Percentiles rank a stretch among this genome's conserved stretches.
phyloP scores from a whole-genome alignment of 2,797 vertebrate genomes.

The Hemibagrus guttatus region DNA sequence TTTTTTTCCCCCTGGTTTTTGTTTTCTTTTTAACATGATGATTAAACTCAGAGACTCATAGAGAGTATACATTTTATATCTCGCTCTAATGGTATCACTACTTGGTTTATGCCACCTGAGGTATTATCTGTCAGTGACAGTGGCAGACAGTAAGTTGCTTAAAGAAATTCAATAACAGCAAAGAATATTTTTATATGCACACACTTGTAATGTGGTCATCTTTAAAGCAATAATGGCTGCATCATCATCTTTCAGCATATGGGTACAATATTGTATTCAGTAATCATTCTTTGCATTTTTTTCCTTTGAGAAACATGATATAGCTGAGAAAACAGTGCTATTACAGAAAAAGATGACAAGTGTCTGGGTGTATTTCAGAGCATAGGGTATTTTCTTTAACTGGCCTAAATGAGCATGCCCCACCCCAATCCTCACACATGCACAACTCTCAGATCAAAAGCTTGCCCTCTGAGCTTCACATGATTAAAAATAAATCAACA shows the following conservation, averaged over 20 bases:
- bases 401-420: conserved; percentile 27
- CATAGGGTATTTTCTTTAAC: neutral
- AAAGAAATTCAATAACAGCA: conserved; percentile 21
- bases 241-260: neutral
- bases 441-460: conserved; percentile 38
- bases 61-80: conserved; percentile 18
- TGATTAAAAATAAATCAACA: conserved; percentile 73
- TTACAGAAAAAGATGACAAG: neutral
- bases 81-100: neutral
- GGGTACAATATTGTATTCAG: neutral
- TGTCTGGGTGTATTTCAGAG: conserved; percentile 5
- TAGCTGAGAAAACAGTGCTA: neutral
- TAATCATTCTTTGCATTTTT: neutral
- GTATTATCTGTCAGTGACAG: conserved; percentile 24
- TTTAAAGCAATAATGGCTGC: neutral
- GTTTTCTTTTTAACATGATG: conserved; percentile 23
- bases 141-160: conserved; percentile 4
- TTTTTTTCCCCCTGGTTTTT: neutral
- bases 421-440: neutral
- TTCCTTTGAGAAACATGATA: neutral
- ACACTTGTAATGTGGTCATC: neutral
- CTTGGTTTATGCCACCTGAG: conserved; percentile 28
- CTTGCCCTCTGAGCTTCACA: conserved; percentile 45
- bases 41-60: conserved; percentile 21
- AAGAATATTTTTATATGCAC: conserved; percentile 7